Conservation (phyloP, 1,140 invertebrate genomes). For the Pinna nobilis region DNA sequence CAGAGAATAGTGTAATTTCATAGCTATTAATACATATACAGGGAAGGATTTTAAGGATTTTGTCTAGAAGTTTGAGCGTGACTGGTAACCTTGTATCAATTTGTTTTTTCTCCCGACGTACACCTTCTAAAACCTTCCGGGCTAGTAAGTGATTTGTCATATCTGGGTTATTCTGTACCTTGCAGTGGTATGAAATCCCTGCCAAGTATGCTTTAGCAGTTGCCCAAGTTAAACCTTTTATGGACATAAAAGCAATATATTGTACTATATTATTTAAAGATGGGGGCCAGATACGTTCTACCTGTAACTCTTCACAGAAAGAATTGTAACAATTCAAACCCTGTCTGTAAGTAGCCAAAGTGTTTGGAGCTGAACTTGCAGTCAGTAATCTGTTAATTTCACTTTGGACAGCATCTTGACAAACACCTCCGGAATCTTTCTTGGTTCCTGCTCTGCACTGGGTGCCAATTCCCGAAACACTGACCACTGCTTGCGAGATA, state of each 20-base stretch:
- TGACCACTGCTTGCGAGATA: slow-evolving; percentile 30
- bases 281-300: slow-evolving; percentile 34
- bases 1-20: slow-evolving; percentile 14
- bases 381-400: slow-evolving; percentile 15
- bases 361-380: slow-evolving; percentile 11
- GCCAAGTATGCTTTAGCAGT: slow-evolving; percentile 15
- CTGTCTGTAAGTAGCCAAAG: neutral
- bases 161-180: slow-evolving; percentile 1
- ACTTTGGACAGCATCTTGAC: neutral
- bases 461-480: slow-evolving; percentile 20
- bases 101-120: neutral
- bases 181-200: slow-evolving; percentile 8
- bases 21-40: neutral
- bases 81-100: slow-evolving; percentile 12
- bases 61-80: slow-evolving; percentile 2
- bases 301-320: too few species aligned
- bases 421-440: slow-evolving; percentile 19
- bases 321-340: neutral
- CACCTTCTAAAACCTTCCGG: slow-evolving; percentile 13
- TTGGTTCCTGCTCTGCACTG: neutral
- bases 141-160: slow-evolving; percentile 25
- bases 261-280: neutral
- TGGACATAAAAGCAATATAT: slow-evolving; percentile 21
- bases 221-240: neutral
- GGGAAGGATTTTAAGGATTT: neutral